Evolutionary conservation across 2,888 invertebrate genomes (phyloP), one percentile per base, ranked within the genome.

Genomic region (Sinodicranocentrus sp.): DNA sequence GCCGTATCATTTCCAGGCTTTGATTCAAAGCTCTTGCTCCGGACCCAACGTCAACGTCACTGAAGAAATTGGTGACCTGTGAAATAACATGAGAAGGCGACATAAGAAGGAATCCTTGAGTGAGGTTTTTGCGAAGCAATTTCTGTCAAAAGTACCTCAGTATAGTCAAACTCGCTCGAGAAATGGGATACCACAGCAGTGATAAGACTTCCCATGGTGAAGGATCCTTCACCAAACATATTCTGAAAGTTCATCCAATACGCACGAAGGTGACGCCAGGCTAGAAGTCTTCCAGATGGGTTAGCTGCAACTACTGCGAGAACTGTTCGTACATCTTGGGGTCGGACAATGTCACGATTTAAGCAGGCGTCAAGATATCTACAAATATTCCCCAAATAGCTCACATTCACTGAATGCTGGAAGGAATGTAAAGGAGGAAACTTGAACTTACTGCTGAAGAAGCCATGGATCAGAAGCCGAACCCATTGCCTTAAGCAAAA

Each of bases 401-500:
- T n/a, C n/a, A n/a, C n/a, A n/a, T n/a, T n/a, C n/a, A n/a, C n/a
- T n/a, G n/a, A n/a, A n/a, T n/a, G n/a, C n/a, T n/a, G n/a, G n/a
- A n/a, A n/a, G n/a, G n/a, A n/a, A n/a, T n/a, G n/a, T n/a, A n/a
- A n/a, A n/a, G n/a, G n/a, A n/a, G n/a, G n/a, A 61, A 23, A 28
- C n/a, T 61, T 33, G 25, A 48, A 54, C 85, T 89, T 90, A 95
- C 93, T 95, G 93, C 90, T 95, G 94, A 48, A 96, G 92, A 25
- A 96, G 92, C 96, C 96, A 96, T 33, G 95, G 94, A 90, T 96
- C 94, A 0, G 92, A 91, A 0, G 95, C 92, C 43, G 94, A 93
- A 0, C 95, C 94, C 82, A 97, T 90, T 0, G 95, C 94, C 87
- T 93, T 92, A 43, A 95, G 91, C 86, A 96, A 91, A 48, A 95